Base-by-base conservation (phyloP, 2,888 invertebrate species). In the Morpho deidamia region DNA sequence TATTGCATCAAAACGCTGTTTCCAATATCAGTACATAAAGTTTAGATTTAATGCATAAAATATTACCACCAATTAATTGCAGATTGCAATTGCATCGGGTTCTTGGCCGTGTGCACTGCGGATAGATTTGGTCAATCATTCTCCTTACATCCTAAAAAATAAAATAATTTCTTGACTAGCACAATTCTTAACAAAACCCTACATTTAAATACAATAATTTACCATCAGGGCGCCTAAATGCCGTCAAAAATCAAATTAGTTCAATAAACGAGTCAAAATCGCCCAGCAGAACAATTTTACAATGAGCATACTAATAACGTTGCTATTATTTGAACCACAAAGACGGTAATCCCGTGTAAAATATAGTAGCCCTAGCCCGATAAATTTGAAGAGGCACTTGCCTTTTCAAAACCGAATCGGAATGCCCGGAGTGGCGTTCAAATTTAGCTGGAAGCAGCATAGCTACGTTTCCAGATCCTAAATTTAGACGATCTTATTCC, bases 351-450 rank as follows among this genome's bases (percentile, higher is more conserved):
- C 51, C 62, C 56, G 44, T 62, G 63, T 58, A 57, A 62, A 64
- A 35, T 56, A 55, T 56, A 60, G 64, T 65, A 66, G 68, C 68
- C 59, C 63, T 61, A 69, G 63, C 62, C 67, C 70, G 71, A 50
- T 75, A 78, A 79, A 79, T 78, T 80, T 74, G 67, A 76, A 81
- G 73, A 74, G 75, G 69, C 76, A 74, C 76, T 79, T 68, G 76
- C 70, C 72, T 76, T 78, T 78, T 78, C 70, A 75, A 78, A 78
- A 76, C 74, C 70, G 73, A 75, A 75, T 74, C 72, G 75, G 76
- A 75, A 76, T 76, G 72, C 72, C 68, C 65, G 67, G 69, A 74
- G 73, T 68, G 66, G 65, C 66, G 77, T 76, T 73, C 75, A 79
- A 77, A 79, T 81, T 78, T 80, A 80, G 78, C 70, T 63, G 67